Evolutionary conservation across 2,797 vertebrate species (phyloP), one percentile per base, ranked within the genome.

Genomic region (Pseudochromis fuscus): DNA sequence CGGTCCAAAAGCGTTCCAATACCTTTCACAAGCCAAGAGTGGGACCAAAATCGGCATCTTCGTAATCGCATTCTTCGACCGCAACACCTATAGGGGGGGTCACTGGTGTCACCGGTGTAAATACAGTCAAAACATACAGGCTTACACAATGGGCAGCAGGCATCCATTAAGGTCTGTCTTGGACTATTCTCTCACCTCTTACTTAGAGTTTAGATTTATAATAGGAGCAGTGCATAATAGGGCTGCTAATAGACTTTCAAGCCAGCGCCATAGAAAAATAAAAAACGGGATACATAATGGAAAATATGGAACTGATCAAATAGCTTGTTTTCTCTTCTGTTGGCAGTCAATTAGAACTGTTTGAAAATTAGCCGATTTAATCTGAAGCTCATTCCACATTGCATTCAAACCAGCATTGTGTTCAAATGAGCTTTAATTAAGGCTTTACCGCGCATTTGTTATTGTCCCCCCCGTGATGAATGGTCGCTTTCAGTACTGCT

Each of bases 341-440:
- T 55, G 59, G 53, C 51, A 53, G 56, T 67, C n/a, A 59, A 27
- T 59, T 55, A 25, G 21, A 62, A 46, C 59, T 9, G 19, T 79
- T 55, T 57, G 28, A 59, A 79, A 84, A 76, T 64, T 7, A 76
- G 57, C 55, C 45, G 62, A 72, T 81, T 82, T 70, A 35, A 85
- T 79, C 74, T 27, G 44, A 64, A 69, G 40, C 60, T 81, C 62
- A 80, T 85, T 87, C 51, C 50, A 44, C 46, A 37, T 58, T 61
- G 59, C 48, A 44, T 79, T 81, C 60, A 68, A 72, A 79, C 37
- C 49, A 67, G 35, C 46, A 62, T 56, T 82, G 73, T 66, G 30
- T 53, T 82, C 72, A 74, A 86, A 87, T 75, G 49, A 72, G 56
- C 40, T 69, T 78, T 82, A 79, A 87, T 77, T 63, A 58, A 37